phyloP scores from a whole-genome alignment of 1,140 invertebrate genomes.

The Geopemphigus sp. region DNA sequence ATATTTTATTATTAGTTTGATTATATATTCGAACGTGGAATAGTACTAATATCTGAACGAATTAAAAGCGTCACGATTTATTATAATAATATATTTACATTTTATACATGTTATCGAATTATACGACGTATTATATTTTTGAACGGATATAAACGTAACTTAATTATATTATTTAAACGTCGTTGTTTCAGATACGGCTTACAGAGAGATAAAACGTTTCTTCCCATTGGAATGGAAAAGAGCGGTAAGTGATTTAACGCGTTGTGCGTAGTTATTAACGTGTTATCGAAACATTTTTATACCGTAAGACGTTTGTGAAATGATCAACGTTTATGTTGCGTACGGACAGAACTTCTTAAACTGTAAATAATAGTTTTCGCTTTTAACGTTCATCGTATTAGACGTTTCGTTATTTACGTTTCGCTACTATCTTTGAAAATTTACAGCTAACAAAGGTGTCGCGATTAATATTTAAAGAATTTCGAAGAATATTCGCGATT shows the following conservation, averaged over 20 bases:
- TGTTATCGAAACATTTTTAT: not conserved
- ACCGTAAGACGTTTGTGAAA: not conserved
- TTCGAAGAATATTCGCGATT: not conserved
- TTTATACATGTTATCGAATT: too few species aligned
- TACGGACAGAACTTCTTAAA: not conserved
- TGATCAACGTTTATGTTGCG: not conserved
- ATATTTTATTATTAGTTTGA: too few species aligned
- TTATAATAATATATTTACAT: too few species aligned
- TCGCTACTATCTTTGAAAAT: not conserved
- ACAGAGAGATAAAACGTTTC: conserved; percentile 37
- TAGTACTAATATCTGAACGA: not conserved
- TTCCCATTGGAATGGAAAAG: conserved; percentile 35
- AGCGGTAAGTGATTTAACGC: conserved; percentile 19
- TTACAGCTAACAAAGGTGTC: not conserved
- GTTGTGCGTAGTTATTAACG: not conserved
- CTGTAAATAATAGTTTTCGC: not conserved
- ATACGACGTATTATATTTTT: too few species aligned
- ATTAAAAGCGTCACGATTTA: too few species aligned
- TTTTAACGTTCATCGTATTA: not conserved
- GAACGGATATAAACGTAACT: too few species aligned
- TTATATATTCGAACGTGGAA: not conserved
- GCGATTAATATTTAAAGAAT: conserved; percentile 10
- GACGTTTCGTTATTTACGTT: not conserved
- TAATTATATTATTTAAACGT: not conserved
- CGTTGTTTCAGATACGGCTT: conserved; percentile 31